phyloP scores from a whole-genome alignment of 2,113 vertebrate genomes.

The Fregata magnificens region DNA sequence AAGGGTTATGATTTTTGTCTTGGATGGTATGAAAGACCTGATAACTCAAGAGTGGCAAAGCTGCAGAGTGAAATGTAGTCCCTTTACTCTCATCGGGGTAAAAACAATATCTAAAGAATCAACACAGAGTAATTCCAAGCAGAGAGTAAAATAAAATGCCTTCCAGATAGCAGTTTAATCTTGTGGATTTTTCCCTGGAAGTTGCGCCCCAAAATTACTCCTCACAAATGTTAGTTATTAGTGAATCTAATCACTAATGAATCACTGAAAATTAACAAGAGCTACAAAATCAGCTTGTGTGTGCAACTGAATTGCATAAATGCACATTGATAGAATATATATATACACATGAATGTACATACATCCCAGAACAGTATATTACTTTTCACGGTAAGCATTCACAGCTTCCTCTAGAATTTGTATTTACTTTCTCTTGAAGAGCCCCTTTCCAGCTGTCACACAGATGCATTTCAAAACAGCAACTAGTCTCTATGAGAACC shows the following conservation, averaged over 20 bases:
- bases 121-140: not conserved
- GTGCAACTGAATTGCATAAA: not conserved
- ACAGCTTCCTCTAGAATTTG: not conserved
- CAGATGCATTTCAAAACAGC: not conserved
- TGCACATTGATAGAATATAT: not conserved
- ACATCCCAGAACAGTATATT: not conserved
- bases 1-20: constrained; percentile 17
- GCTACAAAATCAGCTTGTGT: not conserved
- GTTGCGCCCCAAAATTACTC: not conserved
- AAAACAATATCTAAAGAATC: not conserved
- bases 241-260: not conserved
- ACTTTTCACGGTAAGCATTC: not conserved
- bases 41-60: not conserved
- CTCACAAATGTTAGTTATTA: not conserved
- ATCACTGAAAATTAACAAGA: not conserved
- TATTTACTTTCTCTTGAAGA: not conserved
- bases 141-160: not conserved
- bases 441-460: not conserved
- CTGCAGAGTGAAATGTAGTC: not conserved
- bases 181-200: not conserved
- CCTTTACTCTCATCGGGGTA: not conserved
- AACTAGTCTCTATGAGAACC: not conserved
- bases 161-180: not conserved
- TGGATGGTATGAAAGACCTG: not conserved
- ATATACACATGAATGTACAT: not conserved